Percentiles rank a stretch among this genome's conserved stretches.
These are phyloP conservation scores for Channallabes apus DNA, from an alignment of 2,797 vertebrate species.

Conservation along the genomic window DNA sequence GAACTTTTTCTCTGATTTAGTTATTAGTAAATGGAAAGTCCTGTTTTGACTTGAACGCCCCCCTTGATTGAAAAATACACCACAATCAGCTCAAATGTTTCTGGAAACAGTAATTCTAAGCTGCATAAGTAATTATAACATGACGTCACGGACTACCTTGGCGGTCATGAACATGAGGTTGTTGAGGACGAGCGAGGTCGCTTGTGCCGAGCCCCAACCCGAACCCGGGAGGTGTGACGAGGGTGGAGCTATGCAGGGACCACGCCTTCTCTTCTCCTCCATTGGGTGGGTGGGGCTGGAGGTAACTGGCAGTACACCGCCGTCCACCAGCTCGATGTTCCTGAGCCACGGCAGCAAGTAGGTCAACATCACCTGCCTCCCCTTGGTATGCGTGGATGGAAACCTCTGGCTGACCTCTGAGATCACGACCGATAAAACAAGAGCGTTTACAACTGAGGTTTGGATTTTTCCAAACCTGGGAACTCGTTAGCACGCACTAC, in stretches of 20 bases:
- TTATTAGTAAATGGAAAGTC: too few relatives aligned
- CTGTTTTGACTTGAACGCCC: too few relatives aligned
- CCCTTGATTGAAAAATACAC: not conserved
- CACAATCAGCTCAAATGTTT: not conserved
- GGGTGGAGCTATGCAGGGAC: slow-evolving; percentile 5
- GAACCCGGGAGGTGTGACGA: slow-evolving; percentile 78
- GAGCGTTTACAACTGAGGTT: not conserved
- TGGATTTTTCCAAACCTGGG: not conserved
- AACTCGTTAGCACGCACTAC: not conserved
- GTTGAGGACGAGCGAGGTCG: slow-evolving; percentile 93
- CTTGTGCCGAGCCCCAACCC: slow-evolving; percentile 96
- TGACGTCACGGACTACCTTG: slow-evolving; percentile 76
- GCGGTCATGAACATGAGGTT: slow-evolving; percentile 99
- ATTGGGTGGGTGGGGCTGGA: slow-evolving; percentile 90
- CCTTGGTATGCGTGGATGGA: slow-evolving; percentile 91
- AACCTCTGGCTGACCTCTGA: slow-evolving; percentile 96
- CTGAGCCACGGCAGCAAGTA: slow-evolving; percentile 96
- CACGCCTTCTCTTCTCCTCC: slow-evolving; percentile 69
- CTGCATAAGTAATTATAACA: not conserved
- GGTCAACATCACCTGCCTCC: slow-evolving; percentile 97
- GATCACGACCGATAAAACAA: not conserved
- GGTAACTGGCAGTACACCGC: slow-evolving; percentile 85
- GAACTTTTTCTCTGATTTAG: too few relatives aligned
- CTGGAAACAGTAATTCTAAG: too few relatives aligned
- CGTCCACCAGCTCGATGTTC: slow-evolving; percentile 95